Percentiles rank a stretch among this genome's conserved stretches.
Conservation (phyloP, 2,113 vertebrate genomes). For the Noctilio leporinus region DNA sequence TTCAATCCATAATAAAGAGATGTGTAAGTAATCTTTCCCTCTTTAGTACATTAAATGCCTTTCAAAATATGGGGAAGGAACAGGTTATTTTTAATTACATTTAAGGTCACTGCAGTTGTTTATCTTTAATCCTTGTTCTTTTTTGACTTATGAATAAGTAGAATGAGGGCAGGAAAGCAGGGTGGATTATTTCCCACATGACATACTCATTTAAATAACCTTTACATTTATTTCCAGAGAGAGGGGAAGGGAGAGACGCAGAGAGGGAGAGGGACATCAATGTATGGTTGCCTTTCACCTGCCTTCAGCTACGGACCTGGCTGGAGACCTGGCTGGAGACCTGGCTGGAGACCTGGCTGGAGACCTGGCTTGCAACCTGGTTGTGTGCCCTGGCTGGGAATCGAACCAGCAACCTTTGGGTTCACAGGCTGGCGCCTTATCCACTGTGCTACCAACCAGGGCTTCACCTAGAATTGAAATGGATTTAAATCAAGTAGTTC, state of each 20-base stretch:
- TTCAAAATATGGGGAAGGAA: neutral
- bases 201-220: neutral
- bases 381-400: too few relatives aligned
- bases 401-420: too few relatives aligned
- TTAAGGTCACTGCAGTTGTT: neutral
- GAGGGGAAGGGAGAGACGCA: too few relatives aligned
- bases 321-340: too few relatives aligned
- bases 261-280: too few relatives aligned
- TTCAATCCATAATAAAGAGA: conserved; percentile 91
- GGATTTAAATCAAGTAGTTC: neutral
- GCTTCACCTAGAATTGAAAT: conserved; percentile 9
- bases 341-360: too few relatives aligned
- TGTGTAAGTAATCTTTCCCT: conserved; percentile 86
- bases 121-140: conserved; percentile 28
- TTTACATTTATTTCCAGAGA: too few relatives aligned
- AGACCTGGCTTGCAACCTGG: too few relatives aligned
- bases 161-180: neutral
- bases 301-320: too few relatives aligned
- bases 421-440: too few relatives aligned
- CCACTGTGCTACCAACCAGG: too few relatives aligned
- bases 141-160: conserved; percentile 13
- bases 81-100: conserved; percentile 15
- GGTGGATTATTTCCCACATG: neutral
- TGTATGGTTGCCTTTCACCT: too few relatives aligned
- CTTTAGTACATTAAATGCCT: conserved; percentile 20